Evolutionary conservation across 2,888 invertebrate genomes (phyloP), one percentile per base, ranked within the genome.

Genomic region (Petrolisthes manimaculis): DNA sequence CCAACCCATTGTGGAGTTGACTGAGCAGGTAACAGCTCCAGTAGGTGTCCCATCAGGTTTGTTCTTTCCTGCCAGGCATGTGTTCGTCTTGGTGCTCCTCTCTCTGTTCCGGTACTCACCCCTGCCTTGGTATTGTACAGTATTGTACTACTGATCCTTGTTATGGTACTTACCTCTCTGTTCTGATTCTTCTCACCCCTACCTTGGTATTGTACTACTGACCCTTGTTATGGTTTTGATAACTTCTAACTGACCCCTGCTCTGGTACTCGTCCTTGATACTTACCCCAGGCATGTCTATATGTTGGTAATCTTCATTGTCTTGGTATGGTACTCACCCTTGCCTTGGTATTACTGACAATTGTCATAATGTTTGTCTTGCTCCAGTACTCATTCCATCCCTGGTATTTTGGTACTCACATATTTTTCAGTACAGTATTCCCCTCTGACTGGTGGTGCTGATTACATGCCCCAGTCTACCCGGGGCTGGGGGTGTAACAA

Each of bases 1-100:
- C n/a, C 80, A 81, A n/a, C 82, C 89, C n/a, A 89, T 89, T 55
- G 18, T 82, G 51, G 89, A 89, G 83, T 18, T 75, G 81, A 82
- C 24, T 88, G 88, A 88, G 78, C 74, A 84, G 84, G 84, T 84
- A 84, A 84, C 79, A 75, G 21, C 75, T 67, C 84, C 84, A 81
- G 81, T 84, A 84, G 88, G 84, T 84, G 81, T 80, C 84, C 37
- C 24, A 21, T 37, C 53, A n/a, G 51, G 1, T 78, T 77, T 54
- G 61, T 74, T 61, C 24, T 78, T 37, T 61, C 21, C 6, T 21
- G 5, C 55, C n/a, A 77, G 12, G 37, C 37, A 24, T 74, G 67
- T 12, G 9, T 18, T 18, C 21, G n/a, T 71, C 24, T 6, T 0
- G 71, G 14, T 71, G n/a, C n/a, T 71, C 6, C n/a, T 24, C 14